Evolutionary conservation across 2,797 vertebrate genomes (phyloP).

Genomic region (Squalus acanthias): DNA sequence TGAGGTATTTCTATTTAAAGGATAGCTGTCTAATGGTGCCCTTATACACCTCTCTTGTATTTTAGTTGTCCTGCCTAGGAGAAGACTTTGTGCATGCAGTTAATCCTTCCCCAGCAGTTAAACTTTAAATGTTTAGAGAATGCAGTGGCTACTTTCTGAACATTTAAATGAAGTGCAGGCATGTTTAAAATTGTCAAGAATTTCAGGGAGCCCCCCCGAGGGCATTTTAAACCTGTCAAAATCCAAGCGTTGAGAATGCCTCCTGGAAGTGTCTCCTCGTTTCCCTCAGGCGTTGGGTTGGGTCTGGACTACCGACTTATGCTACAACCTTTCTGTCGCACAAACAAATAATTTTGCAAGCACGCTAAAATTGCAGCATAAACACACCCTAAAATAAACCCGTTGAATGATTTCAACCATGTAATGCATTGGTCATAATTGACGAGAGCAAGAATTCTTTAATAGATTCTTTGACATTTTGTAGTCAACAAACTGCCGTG

Average conservation of each 20-base stretch:
- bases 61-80: neutral
- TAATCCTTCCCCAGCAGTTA: neutral
- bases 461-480: neutral
- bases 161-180: neutral
- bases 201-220: neutral
- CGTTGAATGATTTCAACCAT: neutral
- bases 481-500: neutral
- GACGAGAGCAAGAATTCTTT: neutral
- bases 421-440: neutral
- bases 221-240: neutral
- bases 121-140: neutral
- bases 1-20: neutral
- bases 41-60: neutral
- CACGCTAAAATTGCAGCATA: neutral
- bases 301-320: neutral
- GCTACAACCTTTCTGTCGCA: neutral
- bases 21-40: neutral
- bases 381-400: neutral
- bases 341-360: neutral
- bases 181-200: neutral
- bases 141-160: neutral
- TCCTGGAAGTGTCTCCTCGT: neutral
- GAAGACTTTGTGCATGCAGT: neutral
- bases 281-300: neutral
- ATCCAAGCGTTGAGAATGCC: neutral